These are phyloP conservation scores for Tubulanus polymorphus DNA, from an alignment of 2,888 invertebrate genomes.

Conservation along the genomic window DNA sequence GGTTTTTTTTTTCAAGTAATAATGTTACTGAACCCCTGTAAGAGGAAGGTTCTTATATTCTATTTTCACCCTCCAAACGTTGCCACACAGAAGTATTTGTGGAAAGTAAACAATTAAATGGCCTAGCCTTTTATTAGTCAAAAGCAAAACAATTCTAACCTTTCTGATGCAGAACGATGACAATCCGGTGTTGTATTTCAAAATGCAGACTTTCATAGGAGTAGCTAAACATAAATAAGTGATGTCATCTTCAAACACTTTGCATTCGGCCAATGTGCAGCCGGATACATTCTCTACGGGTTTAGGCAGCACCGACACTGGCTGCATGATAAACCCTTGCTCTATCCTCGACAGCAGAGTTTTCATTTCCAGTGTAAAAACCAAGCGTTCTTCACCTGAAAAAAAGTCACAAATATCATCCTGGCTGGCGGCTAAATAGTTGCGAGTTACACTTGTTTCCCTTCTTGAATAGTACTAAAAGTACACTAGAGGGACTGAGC, in stretches of 20 bases:
- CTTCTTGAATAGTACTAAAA: no score
- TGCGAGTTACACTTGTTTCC: no score
- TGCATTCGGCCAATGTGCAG: constrained; percentile 52
- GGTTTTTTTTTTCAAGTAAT: no score
- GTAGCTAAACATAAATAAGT: constrained; percentile 52
- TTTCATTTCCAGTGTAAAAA: background rate
- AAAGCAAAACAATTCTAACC: constrained; percentile 27
- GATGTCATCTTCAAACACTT: constrained; percentile 31
- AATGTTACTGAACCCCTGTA: no score
- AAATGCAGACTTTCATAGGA: constrained; percentile 48
- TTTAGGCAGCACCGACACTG: constrained; percentile 41
- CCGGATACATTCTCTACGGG: constrained; percentile 48
- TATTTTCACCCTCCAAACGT: background rate
- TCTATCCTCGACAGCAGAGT: background rate
- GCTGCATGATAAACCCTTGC: constrained; percentile 6
- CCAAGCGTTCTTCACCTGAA: background rate
- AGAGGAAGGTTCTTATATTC: no score
- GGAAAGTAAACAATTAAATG: background rate
- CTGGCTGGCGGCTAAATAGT: no score
- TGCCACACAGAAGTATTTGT: background rate
- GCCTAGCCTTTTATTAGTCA: background rate
- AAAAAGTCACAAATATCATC: background rate
- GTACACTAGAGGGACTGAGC: no score
- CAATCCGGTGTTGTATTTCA: constrained; percentile 60
- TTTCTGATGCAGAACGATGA: constrained; percentile 44